Evolutionary conservation across 2,888 invertebrate genomes (phyloP).

Genomic region (Ellobium chinense): DNA sequence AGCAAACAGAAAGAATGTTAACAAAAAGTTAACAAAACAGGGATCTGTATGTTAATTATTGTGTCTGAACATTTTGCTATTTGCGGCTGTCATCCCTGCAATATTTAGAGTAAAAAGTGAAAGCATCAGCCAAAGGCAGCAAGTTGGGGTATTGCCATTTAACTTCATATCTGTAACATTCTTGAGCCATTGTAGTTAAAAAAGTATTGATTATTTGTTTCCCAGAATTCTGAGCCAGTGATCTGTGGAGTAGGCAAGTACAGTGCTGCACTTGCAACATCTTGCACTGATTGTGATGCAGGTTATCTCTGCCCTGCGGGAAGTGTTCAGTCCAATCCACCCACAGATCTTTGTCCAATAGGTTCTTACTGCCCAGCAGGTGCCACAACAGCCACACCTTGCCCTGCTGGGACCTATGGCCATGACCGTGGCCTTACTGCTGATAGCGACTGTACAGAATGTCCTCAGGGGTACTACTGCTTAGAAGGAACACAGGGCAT

Average conservation of each 20-base stretch:
- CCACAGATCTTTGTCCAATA: conserved; percentile 62
- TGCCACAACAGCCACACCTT: conserved; percentile 59
- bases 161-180: too few relatives aligned
- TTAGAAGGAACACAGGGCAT: conserved; percentile 68
- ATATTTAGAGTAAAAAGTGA: too few relatives aligned
- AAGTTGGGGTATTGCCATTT: too few relatives aligned
- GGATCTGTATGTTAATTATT: too few relatives aligned
- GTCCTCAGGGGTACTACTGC: conserved; percentile 76
- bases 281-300: conserved; percentile 61
- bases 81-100: too few relatives aligned
- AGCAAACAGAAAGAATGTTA: too few relatives aligned
- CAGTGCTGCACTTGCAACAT: conserved; percentile 54
- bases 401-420: conserved; percentile 74
- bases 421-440: conserved; percentile 59
- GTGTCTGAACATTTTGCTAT: too few relatives aligned
- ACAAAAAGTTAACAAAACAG: too few relatives aligned
- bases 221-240: conserved; percentile 56
- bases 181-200: too few relatives aligned
- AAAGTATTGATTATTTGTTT: too few relatives aligned
- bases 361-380: conserved; percentile 76
- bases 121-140: too few relatives aligned
- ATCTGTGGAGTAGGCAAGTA: conserved; percentile 69
- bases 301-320: conserved; percentile 73
- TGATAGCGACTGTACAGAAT: conserved; percentile 63
- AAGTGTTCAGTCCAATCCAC: conserved; percentile 64